Conservation (phyloP, 2,888 invertebrate species). For the Copidosoma aretas region DNA sequence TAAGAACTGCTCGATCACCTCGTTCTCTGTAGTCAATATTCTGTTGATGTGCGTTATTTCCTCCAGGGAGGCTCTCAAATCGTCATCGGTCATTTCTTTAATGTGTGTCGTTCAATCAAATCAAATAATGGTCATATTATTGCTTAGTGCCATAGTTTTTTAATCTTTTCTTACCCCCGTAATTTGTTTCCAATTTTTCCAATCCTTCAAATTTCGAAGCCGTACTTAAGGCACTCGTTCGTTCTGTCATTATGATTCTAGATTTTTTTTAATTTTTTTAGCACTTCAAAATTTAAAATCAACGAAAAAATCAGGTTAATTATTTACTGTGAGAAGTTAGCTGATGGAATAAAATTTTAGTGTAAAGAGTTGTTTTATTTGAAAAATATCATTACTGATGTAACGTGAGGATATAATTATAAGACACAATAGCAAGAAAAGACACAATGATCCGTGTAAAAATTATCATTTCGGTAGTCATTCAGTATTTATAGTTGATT, state of each 20-base stretch:
- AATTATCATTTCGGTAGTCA: too few species aligned
- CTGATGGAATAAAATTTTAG: background rate
- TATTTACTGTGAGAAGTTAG: conserved; percentile 7
- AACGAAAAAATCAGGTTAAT: background rate
- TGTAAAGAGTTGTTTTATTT: too few species aligned
- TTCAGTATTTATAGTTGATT: background rate
- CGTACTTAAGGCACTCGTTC: background rate
- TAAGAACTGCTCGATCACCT: conserved; percentile 65
- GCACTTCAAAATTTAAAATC: background rate
- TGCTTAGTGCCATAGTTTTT: too few species aligned
- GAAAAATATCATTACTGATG: too few species aligned
- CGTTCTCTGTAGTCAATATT: conserved; percentile 64
- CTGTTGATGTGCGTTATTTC: conserved; percentile 45
- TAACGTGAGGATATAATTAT: too few species aligned
- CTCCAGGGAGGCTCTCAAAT: conserved; percentile 46
- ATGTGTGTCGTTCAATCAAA: background rate
- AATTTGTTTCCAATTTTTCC: conserved; percentile 5
- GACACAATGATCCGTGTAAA: too few species aligned
- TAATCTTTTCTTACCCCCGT: conserved; percentile 14
- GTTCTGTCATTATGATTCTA: background rate
- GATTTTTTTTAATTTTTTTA: background rate
- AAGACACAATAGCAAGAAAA: too few species aligned
- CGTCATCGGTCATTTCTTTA: conserved; percentile 43
- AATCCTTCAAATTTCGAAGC: background rate
- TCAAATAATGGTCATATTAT: too few species aligned